Evolutionary conservation across 2,797 vertebrate species (phyloP).

Genomic region (Trachurus trachurus): DNA sequence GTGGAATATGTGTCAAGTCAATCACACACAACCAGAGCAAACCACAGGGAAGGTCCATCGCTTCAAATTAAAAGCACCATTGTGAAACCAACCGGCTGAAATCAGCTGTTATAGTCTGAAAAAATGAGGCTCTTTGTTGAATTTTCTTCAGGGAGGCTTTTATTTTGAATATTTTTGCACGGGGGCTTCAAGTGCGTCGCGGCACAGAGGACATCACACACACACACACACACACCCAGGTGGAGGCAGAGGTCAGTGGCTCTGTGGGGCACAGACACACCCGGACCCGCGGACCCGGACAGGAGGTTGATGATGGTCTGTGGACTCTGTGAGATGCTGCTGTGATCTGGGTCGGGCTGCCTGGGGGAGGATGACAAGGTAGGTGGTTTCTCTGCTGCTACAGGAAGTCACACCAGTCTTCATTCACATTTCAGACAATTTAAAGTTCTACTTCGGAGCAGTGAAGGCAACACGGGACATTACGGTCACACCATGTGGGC

Average conservation of each 20-base stretch:
- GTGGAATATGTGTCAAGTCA: neutral
- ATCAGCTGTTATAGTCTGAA: neutral
- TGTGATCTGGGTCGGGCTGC: neutral
- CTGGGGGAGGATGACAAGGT: constrained; percentile 15
- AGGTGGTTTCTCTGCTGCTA: neutral
- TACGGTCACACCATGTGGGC: accelerated
- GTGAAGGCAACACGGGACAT: neutral
- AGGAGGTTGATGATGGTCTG: neutral
- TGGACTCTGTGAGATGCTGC: neutral
- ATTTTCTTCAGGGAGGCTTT: constrained; percentile 12
- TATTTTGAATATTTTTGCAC: constrained; percentile 32
- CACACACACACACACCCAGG: neutral
- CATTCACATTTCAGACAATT: neutral
- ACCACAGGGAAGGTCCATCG: neutral
- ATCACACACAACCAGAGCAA: neutral
- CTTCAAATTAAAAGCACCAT: neutral
- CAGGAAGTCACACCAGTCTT: constrained; percentile 8
- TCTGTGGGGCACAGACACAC: accelerated
- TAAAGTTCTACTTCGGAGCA: accelerated
- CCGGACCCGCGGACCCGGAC: no score
- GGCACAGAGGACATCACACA: neutral
- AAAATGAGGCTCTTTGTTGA: neutral
- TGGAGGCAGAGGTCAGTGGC: neutral
- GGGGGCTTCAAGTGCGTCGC: neutral
- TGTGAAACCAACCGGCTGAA: neutral